A percentile compares a stretch with the other conserved stretches of the same genome.
phyloP scores from a whole-genome alignment of 2,113 vertebrate species.

The Pluvianellus socialis region DNA sequence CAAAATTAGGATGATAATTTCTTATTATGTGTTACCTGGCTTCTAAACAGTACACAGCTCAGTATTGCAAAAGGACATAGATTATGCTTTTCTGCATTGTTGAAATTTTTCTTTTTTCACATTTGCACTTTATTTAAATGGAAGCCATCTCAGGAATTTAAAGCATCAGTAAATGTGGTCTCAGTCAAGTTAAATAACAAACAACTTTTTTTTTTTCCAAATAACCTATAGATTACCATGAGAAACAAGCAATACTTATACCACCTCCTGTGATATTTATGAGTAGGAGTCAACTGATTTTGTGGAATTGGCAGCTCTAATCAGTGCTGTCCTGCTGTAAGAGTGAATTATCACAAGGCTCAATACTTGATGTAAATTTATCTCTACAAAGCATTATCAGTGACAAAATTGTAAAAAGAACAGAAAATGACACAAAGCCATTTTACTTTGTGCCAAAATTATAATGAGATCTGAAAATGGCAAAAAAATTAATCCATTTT shows the following conservation, averaged over 20 bases:
- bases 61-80: not conserved
- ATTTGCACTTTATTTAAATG: not conserved
- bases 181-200: not conserved
- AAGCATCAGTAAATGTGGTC: not conserved
- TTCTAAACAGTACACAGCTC: not conserved
- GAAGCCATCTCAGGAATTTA: not conserved
- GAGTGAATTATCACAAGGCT: not conserved
- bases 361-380: not conserved
- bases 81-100: not conserved
- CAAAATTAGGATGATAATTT: not conserved
- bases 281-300: not conserved
- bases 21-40: not conserved
- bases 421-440: not conserved
- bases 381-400: not conserved
- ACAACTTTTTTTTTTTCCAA: not conserved
- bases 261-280: not conserved
- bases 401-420: not conserved
- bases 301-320: not conserved
- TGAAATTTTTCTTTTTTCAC: not conserved
- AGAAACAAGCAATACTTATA: not conserved
- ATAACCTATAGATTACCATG: not conserved
- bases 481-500: constrained; percentile 22
- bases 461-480: constrained; percentile 13
- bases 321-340: not conserved
- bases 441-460: constrained; percentile 1